Percentiles rank a stretch among this genome's conserved stretches.
Conservation (phyloP, 2,113 vertebrate genomes). For the Pseudolaguvia tuberculata region DNA sequence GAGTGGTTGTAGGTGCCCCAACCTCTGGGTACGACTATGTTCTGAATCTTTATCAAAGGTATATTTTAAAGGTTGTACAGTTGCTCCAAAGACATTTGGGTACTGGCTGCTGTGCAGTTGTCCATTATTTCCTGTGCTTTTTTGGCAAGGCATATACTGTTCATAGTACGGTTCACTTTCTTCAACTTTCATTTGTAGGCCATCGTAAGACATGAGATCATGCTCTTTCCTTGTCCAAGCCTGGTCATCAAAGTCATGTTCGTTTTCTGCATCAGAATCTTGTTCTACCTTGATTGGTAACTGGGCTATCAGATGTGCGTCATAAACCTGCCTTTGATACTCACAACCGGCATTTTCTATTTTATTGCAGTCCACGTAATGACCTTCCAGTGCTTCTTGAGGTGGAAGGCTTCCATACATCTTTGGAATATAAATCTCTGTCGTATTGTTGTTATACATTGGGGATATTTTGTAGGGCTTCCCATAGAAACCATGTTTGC, state of each 20-base stretch:
- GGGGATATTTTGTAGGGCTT: constrained; percentile 69
- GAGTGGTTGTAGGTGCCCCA: constrained; percentile 66
- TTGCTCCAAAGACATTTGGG: constrained; percentile 60
- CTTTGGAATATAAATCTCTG: constrained; percentile 64
- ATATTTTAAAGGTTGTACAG: constrained; percentile 63
- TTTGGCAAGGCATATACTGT: constrained; percentile 72
- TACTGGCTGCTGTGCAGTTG: constrained; percentile 66
- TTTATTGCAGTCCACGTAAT: constrained; percentile 68
- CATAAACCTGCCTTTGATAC: constrained; percentile 61
- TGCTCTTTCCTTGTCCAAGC: constrained; percentile 68
- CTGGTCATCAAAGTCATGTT: constrained; percentile 63
- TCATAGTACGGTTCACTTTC: constrained; percentile 66
- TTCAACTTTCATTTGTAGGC: constrained; percentile 81
- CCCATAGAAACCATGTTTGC: constrained; percentile 65
- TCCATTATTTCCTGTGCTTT: constrained; percentile 68
- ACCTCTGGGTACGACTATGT: constrained; percentile 66
- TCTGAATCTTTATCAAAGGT: constrained; percentile 65
- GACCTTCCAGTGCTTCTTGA: constrained; percentile 63
- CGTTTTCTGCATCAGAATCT: constrained; percentile 79
- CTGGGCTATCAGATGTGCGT: constrained; percentile 67
- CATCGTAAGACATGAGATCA: constrained; percentile 64
- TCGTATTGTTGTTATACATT: constrained; percentile 61
- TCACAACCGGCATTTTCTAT: constrained; percentile 60
- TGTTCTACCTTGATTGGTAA: constrained; percentile 84
- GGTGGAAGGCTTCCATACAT: constrained; percentile 63